Base-by-base conservation (phyloP, 2,797 vertebrate species). In the Gallinago solitaria region DNA sequence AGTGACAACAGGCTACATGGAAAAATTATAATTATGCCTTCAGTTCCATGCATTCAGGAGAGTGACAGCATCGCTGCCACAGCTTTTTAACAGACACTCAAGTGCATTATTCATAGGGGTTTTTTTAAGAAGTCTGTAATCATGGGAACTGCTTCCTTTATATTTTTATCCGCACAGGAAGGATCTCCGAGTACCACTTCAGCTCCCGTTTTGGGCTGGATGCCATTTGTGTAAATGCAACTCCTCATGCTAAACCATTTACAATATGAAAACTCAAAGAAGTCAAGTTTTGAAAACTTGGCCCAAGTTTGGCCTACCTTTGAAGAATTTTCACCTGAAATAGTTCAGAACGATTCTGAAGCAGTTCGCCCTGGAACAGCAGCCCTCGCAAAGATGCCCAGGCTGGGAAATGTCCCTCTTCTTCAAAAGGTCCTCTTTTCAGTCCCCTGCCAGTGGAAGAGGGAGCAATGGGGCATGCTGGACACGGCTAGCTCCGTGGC, bases 401-500 rank as follows among this genome's bases (percentile, higher is more conserved):
- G 25, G 18, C 27, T 60, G 24, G 33, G 77, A 53, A 57, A 76
- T 1, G 2, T 53, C 41, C 6, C 16, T 88, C 25, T 35, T 25
- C 25, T n/a, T 53, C 45, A 7, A 23, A 78, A 56, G 4, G 30
- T 47, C 41, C 41, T 28, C 17, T 65, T 75, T 37, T 11, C 3
- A 12, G 70, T 25, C 32, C 64, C 41, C 50, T 30, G 54, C 33
- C 85, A 76, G 86, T 28, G 3, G 3, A 28, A 87, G 56, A 73
- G 32, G 33, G 47, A 83, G 6, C n/a, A 19, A 84, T 18, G 68
- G 61, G 37, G 12, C 21, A 17, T 0, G 30, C 7, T 2, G 7
- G 83, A 19, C 48, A 9, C 0, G 0, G 27, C 21, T 3, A 20
- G 32, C 33, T 73, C 54, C 13, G 63, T 6, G 5, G n/a, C 53